Evolutionary conservation across 37 sponge, comb jelly and placozoan genomes (phyloP).

Genomic region (Eunapius fragilis): DNA sequence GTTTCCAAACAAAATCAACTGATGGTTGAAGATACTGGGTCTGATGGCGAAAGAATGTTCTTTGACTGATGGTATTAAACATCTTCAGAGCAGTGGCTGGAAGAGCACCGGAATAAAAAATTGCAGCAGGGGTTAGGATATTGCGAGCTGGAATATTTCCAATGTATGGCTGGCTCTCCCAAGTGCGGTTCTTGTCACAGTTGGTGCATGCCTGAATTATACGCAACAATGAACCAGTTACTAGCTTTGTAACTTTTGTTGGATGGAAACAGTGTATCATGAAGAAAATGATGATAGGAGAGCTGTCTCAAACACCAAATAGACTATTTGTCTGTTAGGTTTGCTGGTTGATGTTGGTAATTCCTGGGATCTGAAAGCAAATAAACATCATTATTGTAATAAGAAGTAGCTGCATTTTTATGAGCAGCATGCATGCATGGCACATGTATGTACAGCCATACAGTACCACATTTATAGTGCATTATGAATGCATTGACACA

Average conservation of each 20-base stretch:
- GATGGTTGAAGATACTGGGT: conserved; percentile 31
- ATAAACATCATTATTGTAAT: not conserved
- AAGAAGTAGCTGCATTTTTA: not conserved
- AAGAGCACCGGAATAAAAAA: conserved; percentile 51
- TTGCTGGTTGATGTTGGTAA: not conserved
- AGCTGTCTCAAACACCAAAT: conserved; percentile 26
- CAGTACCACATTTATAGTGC: not conserved
- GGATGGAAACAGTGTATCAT: not conserved
- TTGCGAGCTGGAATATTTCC: conserved; percentile 54
- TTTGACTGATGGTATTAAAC: conserved; percentile 15
- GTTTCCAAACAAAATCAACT: conserved; percentile 28
- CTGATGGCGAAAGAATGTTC: conserved; percentile 65
- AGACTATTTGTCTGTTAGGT: not conserved
- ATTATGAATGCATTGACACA: not conserved
- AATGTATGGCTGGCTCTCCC: conserved; percentile 55
- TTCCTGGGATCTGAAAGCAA: not conserved
- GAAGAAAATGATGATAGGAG: not conserved
- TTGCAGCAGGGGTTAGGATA: conserved; percentile 41
- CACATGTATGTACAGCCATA: not conserved
- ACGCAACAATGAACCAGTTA: conserved; percentile 24
- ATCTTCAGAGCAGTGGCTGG: conserved; percentile 45
- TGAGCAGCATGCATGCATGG: not conserved
- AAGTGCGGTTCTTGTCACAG: conserved; percentile 4
- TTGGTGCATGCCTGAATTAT: conserved; percentile 9
- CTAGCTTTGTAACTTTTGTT: conserved; percentile 7